phyloP scores from a whole-genome alignment of 2,888 invertebrate genomes.

The Serripes groenlandicus region DNA sequence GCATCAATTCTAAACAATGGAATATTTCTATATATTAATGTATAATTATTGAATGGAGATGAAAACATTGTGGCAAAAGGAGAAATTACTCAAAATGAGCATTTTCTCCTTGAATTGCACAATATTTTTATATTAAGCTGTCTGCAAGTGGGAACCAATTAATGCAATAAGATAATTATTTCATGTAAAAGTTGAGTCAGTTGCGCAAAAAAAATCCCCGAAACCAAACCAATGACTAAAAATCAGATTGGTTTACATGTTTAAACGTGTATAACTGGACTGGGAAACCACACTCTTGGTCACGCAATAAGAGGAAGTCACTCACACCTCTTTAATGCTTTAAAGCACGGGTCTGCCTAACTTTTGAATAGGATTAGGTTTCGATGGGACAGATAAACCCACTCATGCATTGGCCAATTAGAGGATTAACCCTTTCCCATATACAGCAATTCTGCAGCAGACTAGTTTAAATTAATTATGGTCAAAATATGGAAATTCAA shows the following conservation, averaged over 20 bases:
- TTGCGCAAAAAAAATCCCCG: too few species aligned
- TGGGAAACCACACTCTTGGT: slow-evolving; percentile 6
- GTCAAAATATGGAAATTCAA: background rate
- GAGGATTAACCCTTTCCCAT: background rate
- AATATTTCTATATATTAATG: too few species aligned
- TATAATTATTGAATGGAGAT: too few species aligned
- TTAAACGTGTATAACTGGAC: background rate
- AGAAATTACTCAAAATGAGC: background rate
- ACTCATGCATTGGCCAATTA: slow-evolving; percentile 2
- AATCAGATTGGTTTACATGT: background rate
- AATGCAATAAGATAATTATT: too few species aligned
- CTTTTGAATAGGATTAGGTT: slow-evolving; percentile 20
- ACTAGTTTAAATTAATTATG: too few species aligned
- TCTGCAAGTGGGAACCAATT: too few species aligned
- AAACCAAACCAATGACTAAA: background rate
- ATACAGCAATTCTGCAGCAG: too few species aligned
- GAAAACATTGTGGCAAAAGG: background rate
- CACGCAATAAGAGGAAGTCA: slow-evolving; percentile 22
- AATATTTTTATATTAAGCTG: background rate
- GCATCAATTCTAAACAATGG: too few species aligned
- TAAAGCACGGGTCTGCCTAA: background rate
- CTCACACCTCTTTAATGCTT: slow-evolving; percentile 10
- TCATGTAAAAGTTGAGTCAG: too few species aligned
- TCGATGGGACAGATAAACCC: slow-evolving; percentile 1
- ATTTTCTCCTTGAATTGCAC: background rate